Percentiles rank a stretch among this genome's conserved stretches.
These are phyloP conservation scores for Xenopus laevis DNA, from an alignment of 2,113 vertebrate genomes.

Conservation along the genomic window DNA sequence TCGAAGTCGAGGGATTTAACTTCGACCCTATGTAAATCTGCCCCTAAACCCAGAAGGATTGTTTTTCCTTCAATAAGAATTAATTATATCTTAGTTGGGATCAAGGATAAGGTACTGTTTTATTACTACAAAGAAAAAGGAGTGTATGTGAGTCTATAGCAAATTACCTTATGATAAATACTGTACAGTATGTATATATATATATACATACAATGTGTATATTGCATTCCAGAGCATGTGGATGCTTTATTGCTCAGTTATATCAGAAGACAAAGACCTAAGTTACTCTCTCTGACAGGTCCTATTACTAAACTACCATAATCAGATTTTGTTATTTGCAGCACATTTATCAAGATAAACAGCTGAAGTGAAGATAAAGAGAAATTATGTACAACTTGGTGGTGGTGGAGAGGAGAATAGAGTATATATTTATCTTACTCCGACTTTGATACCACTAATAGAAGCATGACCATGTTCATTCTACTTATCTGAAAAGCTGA, in stretches of 20 bases:
- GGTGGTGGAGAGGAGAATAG: neutral
- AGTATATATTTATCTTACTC: slow-evolving; percentile 22
- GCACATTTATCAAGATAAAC: slow-evolving; percentile 31
- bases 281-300: neutral
- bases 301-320: slow-evolving; percentile 21
- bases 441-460: slow-evolving; percentile 2
- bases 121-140: too few relatives aligned
- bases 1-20: too few relatives aligned
- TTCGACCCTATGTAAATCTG: too few relatives aligned
- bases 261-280: neutral
- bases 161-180: too few relatives aligned
- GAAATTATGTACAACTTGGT: slow-evolving; percentile 5
- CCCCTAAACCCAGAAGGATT: too few relatives aligned
- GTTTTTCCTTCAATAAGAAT: too few relatives aligned
- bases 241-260: neutral
- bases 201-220: too few relatives aligned
- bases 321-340: slow-evolving; percentile 18
- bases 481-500: slow-evolving; percentile 6
- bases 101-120: too few relatives aligned
- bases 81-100: too few relatives aligned
- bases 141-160: too few relatives aligned
- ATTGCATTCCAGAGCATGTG: neutral
- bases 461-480: neutral
- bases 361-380: slow-evolving; percentile 25
- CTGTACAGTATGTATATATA: too few relatives aligned